Evolutionary conservation across 2,888 invertebrate species (phyloP), one percentile per base, ranked within the genome.

Genomic region (Heliconius hortense): DNA sequence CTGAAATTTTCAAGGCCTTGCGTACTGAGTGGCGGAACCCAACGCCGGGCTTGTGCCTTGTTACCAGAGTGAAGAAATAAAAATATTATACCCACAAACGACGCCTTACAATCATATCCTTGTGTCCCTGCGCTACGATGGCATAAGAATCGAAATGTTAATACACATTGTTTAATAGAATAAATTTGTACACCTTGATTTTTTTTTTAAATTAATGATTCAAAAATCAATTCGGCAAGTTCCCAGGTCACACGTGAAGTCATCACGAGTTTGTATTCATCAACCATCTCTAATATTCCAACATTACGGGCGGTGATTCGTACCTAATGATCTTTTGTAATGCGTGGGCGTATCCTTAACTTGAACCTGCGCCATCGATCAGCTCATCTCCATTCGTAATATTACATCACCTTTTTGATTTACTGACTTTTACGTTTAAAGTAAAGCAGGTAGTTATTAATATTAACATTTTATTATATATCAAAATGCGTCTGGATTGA

Each of bases 281-380:
- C 77, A 77, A 75, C 56, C 59, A 63, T 56, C 60, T 68, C 64
- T 73, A 77, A 74, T 76, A 75, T 67, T 68, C 71, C 75, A 68
- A 74, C 77, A 80, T 79, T 76, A 77, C 74, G 64, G 76, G 75
- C 66, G 77, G 74, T 78, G 77, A 76, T 80, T 76, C 76, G 77
- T 81, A 48, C 48, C 48, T 48, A 81, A 81, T 79, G 79, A 71
- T 78, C 75, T 78, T 81, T 71, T 81, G 80, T 82, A 81, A 82
- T 82, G 78, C 77, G 82, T 84, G 82, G 86, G 85, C 84, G 86
- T 82, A 81, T 79, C 80, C 81, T 78, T 79, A 80, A 76, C 78
- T 81, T 77, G 70, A 76, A 77, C 75, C 79, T 78, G 60, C 60
- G 73, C 79, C 81, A 83, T 82, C 79, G 79, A 85, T 83, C 83